These are phyloP conservation scores for Saimiri boliviensis DNA, from an alignment of 2,113 vertebrate genomes.

Conservation along the genomic window DNA sequence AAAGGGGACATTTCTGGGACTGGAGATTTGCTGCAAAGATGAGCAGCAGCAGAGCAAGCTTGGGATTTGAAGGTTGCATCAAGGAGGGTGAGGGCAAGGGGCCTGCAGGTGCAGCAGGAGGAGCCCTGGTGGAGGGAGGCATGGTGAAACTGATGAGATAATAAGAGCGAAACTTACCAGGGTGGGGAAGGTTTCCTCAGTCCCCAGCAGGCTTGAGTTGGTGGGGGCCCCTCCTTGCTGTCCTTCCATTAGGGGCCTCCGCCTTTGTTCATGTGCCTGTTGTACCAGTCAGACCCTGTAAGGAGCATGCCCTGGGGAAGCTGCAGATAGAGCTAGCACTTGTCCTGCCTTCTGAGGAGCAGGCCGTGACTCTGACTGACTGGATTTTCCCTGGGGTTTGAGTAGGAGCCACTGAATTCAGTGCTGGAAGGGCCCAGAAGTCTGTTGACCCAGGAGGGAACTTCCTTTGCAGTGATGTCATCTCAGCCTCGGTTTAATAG, in stretches of 20 bases:
- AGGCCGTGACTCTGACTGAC: not conserved
- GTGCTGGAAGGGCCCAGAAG: not conserved
- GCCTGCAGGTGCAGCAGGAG: accelerated
- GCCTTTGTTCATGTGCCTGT: no score
- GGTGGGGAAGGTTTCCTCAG: not conserved
- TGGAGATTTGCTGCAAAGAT: not conserved
- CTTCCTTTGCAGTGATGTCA: not conserved
- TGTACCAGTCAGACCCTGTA: not conserved
- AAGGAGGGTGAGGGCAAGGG: not conserved
- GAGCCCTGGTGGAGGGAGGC: accelerated
- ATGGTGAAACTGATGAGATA: not conserved
- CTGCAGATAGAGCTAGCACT: accelerated
- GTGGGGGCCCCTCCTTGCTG: not conserved
- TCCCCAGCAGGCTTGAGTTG: not conserved
- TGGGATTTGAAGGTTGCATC: not conserved
- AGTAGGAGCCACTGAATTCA: not conserved
- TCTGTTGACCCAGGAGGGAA: not conserved
- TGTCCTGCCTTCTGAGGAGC: not conserved
- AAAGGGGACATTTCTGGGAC: not conserved
- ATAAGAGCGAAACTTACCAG: not conserved
- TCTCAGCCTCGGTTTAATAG: not conserved
- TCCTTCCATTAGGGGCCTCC: not conserved
- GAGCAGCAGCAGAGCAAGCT: not conserved
- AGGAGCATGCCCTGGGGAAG: no score
- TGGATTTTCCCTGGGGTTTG: not conserved